A percentile compares a stretch with the other conserved stretches of the same genome.
Conservation (phyloP, 2,797 vertebrate species). For the Ptychadena robeensis region DNA sequence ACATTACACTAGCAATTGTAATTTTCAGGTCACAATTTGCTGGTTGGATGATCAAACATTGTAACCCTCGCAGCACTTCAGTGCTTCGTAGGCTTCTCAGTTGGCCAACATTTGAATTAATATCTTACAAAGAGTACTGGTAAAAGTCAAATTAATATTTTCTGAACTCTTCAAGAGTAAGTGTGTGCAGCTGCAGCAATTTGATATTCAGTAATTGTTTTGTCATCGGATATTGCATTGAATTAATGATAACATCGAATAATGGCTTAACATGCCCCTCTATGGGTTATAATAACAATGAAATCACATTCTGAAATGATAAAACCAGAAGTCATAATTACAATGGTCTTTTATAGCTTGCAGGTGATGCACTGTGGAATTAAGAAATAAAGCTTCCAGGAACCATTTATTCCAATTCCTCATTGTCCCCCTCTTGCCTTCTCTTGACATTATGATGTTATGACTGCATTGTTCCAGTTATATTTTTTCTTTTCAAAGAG, state of each 20-base stretch:
- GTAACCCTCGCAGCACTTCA: neutral
- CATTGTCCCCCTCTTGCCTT: neutral
- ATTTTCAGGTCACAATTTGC: too few relatives aligned
- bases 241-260: conserved; percentile 18
- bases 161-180: neutral
- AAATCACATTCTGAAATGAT: conserved; percentile 41
- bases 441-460: conserved; percentile 16
- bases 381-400: neutral
- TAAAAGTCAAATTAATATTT: neutral
- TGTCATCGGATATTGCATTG: neutral
- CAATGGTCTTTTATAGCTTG: conserved; percentile 24
- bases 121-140: neutral
- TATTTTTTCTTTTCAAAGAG: conserved; percentile 23
- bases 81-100: neutral
- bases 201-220: conserved; percentile 25
- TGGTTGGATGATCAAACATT: too few relatives aligned
- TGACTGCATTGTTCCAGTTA: neutral
- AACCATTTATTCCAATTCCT: neutral
- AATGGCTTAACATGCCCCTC: conserved; percentile 11
- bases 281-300: conserved; percentile 19
- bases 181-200: conserved; percentile 5
- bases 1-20: too few relatives aligned
- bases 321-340: conserved; percentile 26
- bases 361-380: conserved; percentile 34
- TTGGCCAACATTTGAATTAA: neutral